Evolutionary conservation across 2,888 invertebrate genomes (phyloP).

Genomic region (Euplexia lucipara): DNA sequence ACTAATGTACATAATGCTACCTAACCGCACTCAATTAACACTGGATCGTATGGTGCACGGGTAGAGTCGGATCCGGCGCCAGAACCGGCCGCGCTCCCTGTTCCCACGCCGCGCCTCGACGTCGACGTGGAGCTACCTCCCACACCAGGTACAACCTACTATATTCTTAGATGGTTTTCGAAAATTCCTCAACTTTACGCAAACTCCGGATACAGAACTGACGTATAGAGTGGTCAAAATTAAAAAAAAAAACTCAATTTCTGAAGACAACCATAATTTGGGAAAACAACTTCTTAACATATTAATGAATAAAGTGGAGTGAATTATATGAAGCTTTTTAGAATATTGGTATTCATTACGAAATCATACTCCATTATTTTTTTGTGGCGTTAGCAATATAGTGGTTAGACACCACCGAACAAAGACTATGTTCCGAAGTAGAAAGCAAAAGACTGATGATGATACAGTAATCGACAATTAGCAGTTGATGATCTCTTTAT

Average conservation of each 20-base stretch:
- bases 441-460: too few species aligned
- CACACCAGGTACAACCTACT: slow-evolving; percentile 81
- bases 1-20: slow-evolving; percentile 60
- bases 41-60: slow-evolving; percentile 69
- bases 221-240: background rate
- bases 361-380: slow-evolving; percentile 1
- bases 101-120: slow-evolving; percentile 76
- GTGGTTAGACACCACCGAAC: too few species aligned
- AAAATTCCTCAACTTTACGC: background rate
- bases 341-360: background rate
- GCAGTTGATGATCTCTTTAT: too few species aligned
- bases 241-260: too few species aligned
- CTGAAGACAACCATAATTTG: too few species aligned
- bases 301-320: background rate
- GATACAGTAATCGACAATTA: too few species aligned
- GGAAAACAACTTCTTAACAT: background rate
- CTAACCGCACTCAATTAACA: slow-evolving; percentile 66
- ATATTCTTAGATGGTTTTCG: background rate
- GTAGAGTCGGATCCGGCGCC: slow-evolving; percentile 77
- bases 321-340: background rate
- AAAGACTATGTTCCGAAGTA: background rate
- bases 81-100: slow-evolving; percentile 68
- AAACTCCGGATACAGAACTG: background rate
- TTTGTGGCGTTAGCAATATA: background rate
- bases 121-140: slow-evolving; percentile 78